Conservation (phyloP, 2,113 vertebrate species). For the Engystomops pustulosus region DNA sequence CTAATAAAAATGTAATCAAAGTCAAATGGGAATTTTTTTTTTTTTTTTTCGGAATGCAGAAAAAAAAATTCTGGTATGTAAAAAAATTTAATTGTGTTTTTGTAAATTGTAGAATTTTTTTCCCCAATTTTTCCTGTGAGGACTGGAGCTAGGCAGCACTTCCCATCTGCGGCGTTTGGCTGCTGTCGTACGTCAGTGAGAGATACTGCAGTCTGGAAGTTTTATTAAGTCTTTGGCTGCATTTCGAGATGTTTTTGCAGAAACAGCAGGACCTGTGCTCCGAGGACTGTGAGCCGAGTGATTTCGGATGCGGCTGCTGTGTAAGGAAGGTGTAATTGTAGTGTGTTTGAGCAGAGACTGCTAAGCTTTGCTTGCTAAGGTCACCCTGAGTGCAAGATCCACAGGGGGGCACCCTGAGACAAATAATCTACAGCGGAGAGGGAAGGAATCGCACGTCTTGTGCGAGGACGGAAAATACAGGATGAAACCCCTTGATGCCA, state of each 20-base stretch:
- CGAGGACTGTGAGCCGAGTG: neutral
- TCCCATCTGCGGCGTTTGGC: neutral
- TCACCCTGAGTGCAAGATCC: slow-evolving; percentile 42
- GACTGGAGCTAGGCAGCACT: no score
- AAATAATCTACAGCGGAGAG: slow-evolving; percentile 17
- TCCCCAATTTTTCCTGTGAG: no score
- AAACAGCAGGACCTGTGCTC: slow-evolving; percentile 5
- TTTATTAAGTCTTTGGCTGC: neutral
- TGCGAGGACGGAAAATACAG: neutral
- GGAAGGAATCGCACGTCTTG: neutral
- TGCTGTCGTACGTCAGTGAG: neutral
- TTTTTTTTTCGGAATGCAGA: no score
- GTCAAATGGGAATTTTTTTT: no score
- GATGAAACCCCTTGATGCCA: neutral
- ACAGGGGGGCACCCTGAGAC: slow-evolving; percentile 49
- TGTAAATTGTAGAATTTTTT: no score
- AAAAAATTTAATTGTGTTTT: no score
- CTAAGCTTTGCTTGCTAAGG: slow-evolving; percentile 19
- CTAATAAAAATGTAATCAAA: no score
- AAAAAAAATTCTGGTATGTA: no score
- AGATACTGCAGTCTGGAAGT: neutral
- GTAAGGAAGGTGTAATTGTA: neutral
- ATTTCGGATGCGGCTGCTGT: neutral
- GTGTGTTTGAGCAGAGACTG: neutral
- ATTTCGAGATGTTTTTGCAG: neutral